These are phyloP conservation scores for Sesia bembeciformis DNA, from an alignment of 2,888 invertebrate genomes.

Conservation along the genomic window DNA sequence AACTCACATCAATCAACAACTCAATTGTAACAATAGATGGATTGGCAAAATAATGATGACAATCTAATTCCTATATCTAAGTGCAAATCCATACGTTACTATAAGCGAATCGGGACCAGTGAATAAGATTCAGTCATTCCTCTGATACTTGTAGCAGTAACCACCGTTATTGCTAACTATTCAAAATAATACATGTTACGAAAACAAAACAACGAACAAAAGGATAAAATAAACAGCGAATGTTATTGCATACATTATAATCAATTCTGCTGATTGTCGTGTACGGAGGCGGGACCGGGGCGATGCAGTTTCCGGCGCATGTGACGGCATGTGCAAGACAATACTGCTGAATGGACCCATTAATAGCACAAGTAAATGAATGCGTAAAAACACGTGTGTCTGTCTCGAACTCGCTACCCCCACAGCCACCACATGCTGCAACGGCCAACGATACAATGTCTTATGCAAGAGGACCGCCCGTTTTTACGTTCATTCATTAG, in stretches of 20 bases:
- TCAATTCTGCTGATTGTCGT: conserved; percentile 57
- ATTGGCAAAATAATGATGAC: too few species aligned
- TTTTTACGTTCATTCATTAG: conserved; percentile 54
- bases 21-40: too few species aligned
- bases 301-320: conserved; percentile 59
- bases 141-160: too few species aligned
- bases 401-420: conserved; percentile 36
- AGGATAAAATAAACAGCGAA: not conserved
- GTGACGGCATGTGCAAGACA: conserved; percentile 64
- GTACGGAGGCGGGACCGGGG: conserved; percentile 28
- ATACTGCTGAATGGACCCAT: conserved; percentile 64
- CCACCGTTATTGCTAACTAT: too few species aligned
- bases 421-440: conserved; percentile 42
- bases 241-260: conserved; percentile 18
- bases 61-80: too few species aligned
- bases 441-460: conserved; percentile 38
- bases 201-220: too few species aligned
- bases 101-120: too few species aligned
- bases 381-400: conserved; percentile 62
- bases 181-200: too few species aligned
- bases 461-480: conserved; percentile 52
- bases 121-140: too few species aligned
- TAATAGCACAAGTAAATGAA: conserved; percentile 65
- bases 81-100: too few species aligned
- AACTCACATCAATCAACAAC: too few species aligned